Percentiles rank a stretch among this genome's conserved stretches.
Conservation (phyloP, 2,113 vertebrate species). For the Semicossyphus pulcher region DNA sequence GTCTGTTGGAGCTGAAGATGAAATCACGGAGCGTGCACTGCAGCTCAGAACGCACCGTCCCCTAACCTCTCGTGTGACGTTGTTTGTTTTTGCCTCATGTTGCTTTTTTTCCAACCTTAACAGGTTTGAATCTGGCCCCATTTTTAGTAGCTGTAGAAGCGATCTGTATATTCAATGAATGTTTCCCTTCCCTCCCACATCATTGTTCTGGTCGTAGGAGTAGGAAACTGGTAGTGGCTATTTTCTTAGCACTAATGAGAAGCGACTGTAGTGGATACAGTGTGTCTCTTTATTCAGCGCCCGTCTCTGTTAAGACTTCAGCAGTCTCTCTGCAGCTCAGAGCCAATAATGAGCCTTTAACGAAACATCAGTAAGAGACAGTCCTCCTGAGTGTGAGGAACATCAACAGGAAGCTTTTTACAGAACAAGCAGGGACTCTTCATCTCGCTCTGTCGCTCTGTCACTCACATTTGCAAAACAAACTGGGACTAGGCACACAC, state of each 20-base stretch:
- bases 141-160: not conserved
- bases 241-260: not conserved
- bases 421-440: slow-evolving; percentile 25
- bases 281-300: not conserved
- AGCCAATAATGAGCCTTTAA: slow-evolving; percentile 37
- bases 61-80: not conserved
- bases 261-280: not conserved
- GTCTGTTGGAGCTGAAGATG: not conserved
- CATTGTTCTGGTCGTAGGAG: not conserved
- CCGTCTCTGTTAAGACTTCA: slow-evolving; percentile 13
- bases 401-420: slow-evolving; percentile 12
- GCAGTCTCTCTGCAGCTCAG: slow-evolving; percentile 2
- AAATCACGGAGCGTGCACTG: not conserved
- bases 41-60: slow-evolving; percentile 13
- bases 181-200: not conserved
- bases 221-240: not conserved
- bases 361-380: slow-evolving; percentile 19
- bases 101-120: not conserved
- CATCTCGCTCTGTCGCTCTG: slow-evolving; percentile 16
- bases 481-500: slow-evolving; percentile 19
- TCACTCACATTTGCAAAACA: slow-evolving; percentile 30
- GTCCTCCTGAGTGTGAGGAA: slow-evolving; percentile 6
- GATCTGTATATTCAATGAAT: not conserved
- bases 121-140: not conserved
- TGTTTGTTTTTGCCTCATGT: not conserved